These are phyloP conservation scores for Aplysia californica DNA, from an alignment of 1,140 invertebrate genomes.

Conservation along the genomic window DNA sequence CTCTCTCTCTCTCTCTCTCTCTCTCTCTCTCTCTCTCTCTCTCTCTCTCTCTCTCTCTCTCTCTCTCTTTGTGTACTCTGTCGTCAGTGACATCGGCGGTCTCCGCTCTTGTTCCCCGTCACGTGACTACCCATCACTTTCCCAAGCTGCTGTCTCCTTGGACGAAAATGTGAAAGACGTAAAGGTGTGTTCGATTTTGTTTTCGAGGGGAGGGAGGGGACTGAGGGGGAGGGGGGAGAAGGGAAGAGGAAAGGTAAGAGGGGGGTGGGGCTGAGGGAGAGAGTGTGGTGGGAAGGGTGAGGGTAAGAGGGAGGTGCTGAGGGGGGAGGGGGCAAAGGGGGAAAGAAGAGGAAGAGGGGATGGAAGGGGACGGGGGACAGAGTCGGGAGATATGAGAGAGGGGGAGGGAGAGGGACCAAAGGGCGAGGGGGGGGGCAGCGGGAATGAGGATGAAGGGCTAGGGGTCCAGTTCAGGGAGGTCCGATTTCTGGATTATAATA, in stretches of 20 bases:
- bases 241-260: background rate
- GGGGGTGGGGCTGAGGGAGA: background rate
- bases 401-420: background rate
- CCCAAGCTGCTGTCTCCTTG: background rate
- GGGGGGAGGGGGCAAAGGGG: background rate
- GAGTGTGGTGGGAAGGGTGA: background rate
- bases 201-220: background rate
- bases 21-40: too few relatives aligned
- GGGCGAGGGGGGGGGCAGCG: background rate
- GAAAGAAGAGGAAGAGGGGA: background rate
- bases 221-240: background rate
- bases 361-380: too few relatives aligned
- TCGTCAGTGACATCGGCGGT: background rate
- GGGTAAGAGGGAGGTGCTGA: too few relatives aligned
- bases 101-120: background rate
- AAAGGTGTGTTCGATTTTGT: background rate
- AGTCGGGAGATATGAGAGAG: too few relatives aligned
- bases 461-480: background rate
- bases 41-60: too few relatives aligned
- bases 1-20: too few relatives aligned
- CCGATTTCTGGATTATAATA: too few relatives aligned
- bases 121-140: background rate
- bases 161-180: background rate
- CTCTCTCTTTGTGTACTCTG: too few relatives aligned
- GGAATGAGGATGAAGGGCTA: background rate